Evolutionary conservation across 2,888 invertebrate species (phyloP).

Genomic region (Melanostoma scalare): DNA sequence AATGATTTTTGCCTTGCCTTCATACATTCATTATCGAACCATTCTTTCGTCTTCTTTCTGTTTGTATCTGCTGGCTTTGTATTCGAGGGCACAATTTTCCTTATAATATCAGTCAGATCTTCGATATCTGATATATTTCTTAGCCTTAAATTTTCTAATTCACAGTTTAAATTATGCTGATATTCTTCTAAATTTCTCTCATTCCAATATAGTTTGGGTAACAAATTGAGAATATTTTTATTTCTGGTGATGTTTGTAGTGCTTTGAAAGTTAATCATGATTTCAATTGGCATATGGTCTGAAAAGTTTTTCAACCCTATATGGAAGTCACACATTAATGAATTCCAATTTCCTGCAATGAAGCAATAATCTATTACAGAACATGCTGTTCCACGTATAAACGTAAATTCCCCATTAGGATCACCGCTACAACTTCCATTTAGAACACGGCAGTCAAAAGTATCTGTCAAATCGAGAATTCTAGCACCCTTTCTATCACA

Average conservation of each 20-base stretch:
- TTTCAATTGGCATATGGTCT: conserved; percentile 19
- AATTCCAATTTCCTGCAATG: conserved; percentile 14
- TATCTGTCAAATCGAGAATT: conserved; percentile 10
- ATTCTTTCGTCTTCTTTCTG: no score
- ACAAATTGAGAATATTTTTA: neutral
- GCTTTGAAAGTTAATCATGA: neutral
- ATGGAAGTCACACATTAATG: neutral
- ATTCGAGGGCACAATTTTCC: no score
- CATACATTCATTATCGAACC: no score
- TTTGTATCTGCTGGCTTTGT: no score
- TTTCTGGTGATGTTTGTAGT: neutral
- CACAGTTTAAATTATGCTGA: neutral
- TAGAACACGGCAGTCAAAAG: neutral
- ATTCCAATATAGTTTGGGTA: neutral
- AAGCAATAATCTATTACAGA: conserved; percentile 33
- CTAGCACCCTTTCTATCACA: neutral
- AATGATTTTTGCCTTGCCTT: no score
- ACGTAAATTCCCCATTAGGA: neutral
- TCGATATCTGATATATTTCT: no score
- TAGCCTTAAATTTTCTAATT: neutral
- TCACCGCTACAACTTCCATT: conserved; percentile 29
- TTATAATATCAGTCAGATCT: no score
- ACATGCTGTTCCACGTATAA: conserved; percentile 15
- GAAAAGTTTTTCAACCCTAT: conserved; percentile 10
- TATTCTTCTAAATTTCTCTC: neutral